Percentiles rank a stretch among this genome's conserved stretches.
phyloP scores from a whole-genome alignment of 2,797 vertebrate genomes.

The Potorous gilbertii region DNA sequence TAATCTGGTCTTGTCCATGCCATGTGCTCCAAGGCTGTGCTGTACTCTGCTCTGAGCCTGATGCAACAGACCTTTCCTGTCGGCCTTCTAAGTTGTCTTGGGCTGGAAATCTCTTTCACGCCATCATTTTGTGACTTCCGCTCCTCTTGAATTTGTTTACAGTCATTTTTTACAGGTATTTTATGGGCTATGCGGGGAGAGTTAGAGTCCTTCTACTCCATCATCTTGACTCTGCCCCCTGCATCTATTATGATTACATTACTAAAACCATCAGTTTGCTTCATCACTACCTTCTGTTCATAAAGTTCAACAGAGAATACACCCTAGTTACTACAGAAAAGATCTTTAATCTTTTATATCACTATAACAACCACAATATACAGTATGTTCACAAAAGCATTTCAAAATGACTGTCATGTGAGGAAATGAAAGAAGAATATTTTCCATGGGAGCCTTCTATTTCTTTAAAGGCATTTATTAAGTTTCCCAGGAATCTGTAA shows the following conservation, averaged over 20 bases:
- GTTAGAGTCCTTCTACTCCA: no score
- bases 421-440: background rate
- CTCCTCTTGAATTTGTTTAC: no score
- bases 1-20: no score
- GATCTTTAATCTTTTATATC: background rate
- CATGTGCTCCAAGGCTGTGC: no score
- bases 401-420: background rate
- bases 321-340: background rate
- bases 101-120: no score
- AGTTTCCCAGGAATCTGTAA: constrained; percentile 22
- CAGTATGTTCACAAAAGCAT: background rate
- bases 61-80: no score
- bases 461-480: constrained; percentile 10
- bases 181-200: no score
- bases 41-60: no score
- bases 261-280: background rate
- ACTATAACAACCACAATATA: background rate
- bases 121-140: no score
- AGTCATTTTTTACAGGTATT: no score
- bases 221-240: no score
- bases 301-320: background rate
- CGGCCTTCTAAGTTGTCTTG: no score
- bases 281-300: background rate
- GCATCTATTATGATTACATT: background rate
- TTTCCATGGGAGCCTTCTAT: background rate